These are phyloP conservation scores for Apotomis betuletana DNA, from an alignment of 2,888 invertebrate genomes.

Conservation along the genomic window DNA sequence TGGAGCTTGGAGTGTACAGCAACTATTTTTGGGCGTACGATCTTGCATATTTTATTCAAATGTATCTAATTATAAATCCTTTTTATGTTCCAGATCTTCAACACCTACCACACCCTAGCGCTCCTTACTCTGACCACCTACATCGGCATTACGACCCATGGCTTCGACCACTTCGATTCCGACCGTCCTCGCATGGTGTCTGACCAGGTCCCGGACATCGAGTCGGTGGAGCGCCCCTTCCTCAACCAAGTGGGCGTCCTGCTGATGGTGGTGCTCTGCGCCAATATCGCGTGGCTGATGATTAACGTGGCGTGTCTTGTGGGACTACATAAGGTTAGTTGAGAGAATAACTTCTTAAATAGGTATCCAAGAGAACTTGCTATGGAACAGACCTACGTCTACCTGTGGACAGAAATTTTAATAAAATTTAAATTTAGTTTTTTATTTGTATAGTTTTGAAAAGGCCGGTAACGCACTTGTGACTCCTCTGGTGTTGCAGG, in stretches of 20 bases:
- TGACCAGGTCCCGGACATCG: slow-evolving; percentile 41
- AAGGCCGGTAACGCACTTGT: too few species aligned
- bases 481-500: too few species aligned
- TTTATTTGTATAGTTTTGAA: too few species aligned
- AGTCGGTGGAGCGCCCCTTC: slow-evolving; percentile 45
- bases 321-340: slow-evolving; percentile 58
- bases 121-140: slow-evolving; percentile 48
- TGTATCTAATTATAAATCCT: neutral
- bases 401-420: too few species aligned
- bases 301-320: slow-evolving; percentile 57
- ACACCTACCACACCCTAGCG: slow-evolving; percentile 50
- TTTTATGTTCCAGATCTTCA: slow-evolving; percentile 50
- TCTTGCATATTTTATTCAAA: too few species aligned
- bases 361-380: too few species aligned
- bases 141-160: slow-evolving; percentile 51
- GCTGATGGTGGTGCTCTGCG: slow-evolving; percentile 49
- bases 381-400: too few species aligned
- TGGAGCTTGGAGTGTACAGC: too few species aligned
- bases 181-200: slow-evolving; percentile 35
- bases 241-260: slow-evolving; percentile 49
- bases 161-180: slow-evolving; percentile 53
- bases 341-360: too few species aligned
- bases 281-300: slow-evolving; percentile 53
- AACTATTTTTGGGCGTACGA: too few species aligned
- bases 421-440: too few species aligned